Base-by-base conservation (phyloP, 1,140 invertebrate genomes). In the Camponotus vicinus region DNA sequence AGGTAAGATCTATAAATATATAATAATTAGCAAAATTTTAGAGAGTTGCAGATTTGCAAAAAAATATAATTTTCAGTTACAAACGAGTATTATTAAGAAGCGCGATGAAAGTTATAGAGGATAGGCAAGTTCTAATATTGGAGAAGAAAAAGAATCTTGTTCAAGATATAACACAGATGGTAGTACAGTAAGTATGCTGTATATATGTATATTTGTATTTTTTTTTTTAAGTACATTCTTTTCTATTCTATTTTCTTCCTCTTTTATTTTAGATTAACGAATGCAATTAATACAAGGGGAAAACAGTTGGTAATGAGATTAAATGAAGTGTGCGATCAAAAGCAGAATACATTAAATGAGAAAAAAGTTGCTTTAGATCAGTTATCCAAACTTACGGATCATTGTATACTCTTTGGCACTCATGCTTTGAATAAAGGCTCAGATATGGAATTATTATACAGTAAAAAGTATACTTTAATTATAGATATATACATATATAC, bases 31-130 rank as follows among this genome's bases (percentile, higher is more conserved):
- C 9, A 11, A 11, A 64, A 32, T 42, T 63, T 79, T 15, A 8
- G 18, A 73, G 3, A 21, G 42, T 15, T 57, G 1, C 3, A 49
- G 6, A 73, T 83, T 55, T 73, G 0, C 18, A 21, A 40, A 18
- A 61, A 15, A n/a, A 49, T 32, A 42, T 80, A 42, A 70, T 86
- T 95, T 95, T 76, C 84, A 97, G 97, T 93, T 98, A 98, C 94
- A 98, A 98, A 95, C 96, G 98, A 92, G 97, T 97, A 86, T 95
- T 98, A 89, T 96, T 98, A 11, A 97, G 97, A 90, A 98, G 97
- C 92, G 98, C 98, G 86, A 98, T 98, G 96, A 97, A 97, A 95
- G 97, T 98, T 63, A 98, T 98, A 89, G 97, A 97, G 90, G 97
- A 98, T 94, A 96, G 98, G 32, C 97, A 98, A 93, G 96, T 97